Evolutionary conservation across 2,113 vertebrate species (phyloP), one percentile per base, ranked within the genome.

Genomic region (Excalfactoria chinensis): DNA sequence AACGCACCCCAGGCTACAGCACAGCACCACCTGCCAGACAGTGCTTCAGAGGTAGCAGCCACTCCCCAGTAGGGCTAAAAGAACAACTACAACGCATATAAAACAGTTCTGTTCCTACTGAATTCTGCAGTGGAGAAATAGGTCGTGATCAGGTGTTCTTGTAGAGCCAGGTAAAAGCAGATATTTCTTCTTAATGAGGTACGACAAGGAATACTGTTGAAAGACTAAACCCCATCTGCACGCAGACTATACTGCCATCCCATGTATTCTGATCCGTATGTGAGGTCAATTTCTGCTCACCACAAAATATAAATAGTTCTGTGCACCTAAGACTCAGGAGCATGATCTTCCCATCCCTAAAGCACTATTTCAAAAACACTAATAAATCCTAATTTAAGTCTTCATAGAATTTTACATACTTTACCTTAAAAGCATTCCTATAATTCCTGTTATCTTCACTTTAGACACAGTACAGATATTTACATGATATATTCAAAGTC

Each of bases 401-500:
- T 84, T 87, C 59, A 76, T 46, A 90, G 41, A 94, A 67, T 86
- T 94, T 84, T 82, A 82, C 73, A 75, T 22, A 41, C 55, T 93
- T 84, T 62, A 75, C 84, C 89, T 93, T 85, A 69, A 94, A 90
- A 89, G 59, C 88, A 93, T 88, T 92, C 84, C 86, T 78, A 32
- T 66, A 78, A 84, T 89, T 86, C 59, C 73, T 93, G 72, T 89
- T 94, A 94, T 84, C 81, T 90, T 86, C 62, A 75, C 19, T 80
- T 94, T 44, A 92, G 66, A 94, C 80, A 94, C 84, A 94, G 73
- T 41, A 66, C 53, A 84, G 92, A 86, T 86, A 86, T 28, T 90
- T 86, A 59, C 8, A 44, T 84, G 90, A 92, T 93, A 90, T 90
- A 73, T 93, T 95, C 69, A 86, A 92, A 94, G 95, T 75, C 84